Evolutionary conservation across 2,888 invertebrate genomes (phyloP).

Genomic region (Drosophila melanosoma): DNA sequence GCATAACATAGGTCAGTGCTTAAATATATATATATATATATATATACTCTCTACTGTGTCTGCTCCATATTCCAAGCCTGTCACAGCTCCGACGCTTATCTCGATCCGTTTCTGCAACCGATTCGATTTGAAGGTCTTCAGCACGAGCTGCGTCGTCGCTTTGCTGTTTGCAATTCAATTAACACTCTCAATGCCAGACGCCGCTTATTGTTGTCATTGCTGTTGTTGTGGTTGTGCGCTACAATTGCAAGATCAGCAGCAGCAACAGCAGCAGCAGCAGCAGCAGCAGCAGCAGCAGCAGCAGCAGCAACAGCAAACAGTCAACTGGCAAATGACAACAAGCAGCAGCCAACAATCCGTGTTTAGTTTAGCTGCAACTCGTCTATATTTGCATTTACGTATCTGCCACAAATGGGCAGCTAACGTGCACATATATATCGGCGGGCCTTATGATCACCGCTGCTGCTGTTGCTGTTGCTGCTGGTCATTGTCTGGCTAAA

Average conservation of each 20-base stretch:
- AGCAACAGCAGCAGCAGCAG: background rate
- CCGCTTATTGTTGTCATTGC: slow-evolving; percentile 18
- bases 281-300: slow-evolving; percentile 3
- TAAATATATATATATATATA: background rate
- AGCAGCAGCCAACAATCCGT: slow-evolving; percentile 37
- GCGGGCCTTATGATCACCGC: slow-evolving; percentile 32
- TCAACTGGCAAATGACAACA: slow-evolving; percentile 21
- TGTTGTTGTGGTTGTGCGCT: slow-evolving; percentile 30
- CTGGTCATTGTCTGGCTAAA: slow-evolving; percentile 70
- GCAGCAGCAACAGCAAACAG: slow-evolving; percentile 37
- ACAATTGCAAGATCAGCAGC: slow-evolving; percentile 73
- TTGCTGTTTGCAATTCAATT: slow-evolving; percentile 79
- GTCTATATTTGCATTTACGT: slow-evolving; percentile 24
- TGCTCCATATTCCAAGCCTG: background rate
- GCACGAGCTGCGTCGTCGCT: slow-evolving; percentile 13
- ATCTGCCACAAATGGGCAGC: slow-evolving; percentile 33
- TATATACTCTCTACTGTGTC: background rate
- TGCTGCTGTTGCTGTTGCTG: slow-evolving; percentile 14
- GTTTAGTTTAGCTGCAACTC: slow-evolving; percentile 44
- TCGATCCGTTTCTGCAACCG: slow-evolving; percentile 36
- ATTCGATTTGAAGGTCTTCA: slow-evolving; percentile 16
- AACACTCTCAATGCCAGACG: slow-evolving; percentile 70
- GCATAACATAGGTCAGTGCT: slow-evolving; percentile 44
- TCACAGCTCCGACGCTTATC: slow-evolving; percentile 2
- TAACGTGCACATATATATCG: slow-evolving; percentile 35